These are phyloP conservation scores for Coptotermes formosanus DNA, from an alignment of 1,140 invertebrate genomes.

Conservation along the genomic window DNA sequence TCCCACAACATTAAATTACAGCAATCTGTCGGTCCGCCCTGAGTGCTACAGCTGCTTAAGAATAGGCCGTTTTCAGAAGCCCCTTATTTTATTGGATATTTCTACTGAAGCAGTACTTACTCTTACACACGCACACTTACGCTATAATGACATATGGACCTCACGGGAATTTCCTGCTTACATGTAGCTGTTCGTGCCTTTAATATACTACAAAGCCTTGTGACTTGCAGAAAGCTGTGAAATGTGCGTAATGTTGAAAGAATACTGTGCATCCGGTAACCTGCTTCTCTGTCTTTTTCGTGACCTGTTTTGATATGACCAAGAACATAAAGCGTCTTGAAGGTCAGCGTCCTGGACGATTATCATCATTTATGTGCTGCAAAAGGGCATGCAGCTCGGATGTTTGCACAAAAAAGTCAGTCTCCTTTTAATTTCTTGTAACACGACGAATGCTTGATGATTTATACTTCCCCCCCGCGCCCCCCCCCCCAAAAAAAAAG, in stretches of 20 bases:
- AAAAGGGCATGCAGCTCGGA: background rate
- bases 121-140: background rate
- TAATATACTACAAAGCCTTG: too few relatives aligned
- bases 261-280: background rate
- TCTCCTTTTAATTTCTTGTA: background rate
- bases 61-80: background rate
- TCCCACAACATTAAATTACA: too few relatives aligned
- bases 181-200: too few relatives aligned
- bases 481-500: too few relatives aligned
- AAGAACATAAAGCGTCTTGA: background rate
- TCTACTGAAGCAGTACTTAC: background rate
- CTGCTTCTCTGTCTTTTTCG: background rate
- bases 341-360: background rate
- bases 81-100: background rate
- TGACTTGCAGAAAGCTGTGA: background rate
- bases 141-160: too few relatives aligned
- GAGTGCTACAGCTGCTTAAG: too few relatives aligned
- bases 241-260: background rate
- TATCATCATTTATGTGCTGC: background rate
- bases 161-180: too few relatives aligned
- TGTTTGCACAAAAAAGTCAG: background rate
- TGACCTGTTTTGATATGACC: background rate
- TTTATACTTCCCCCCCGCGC: background rate
- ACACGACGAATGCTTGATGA: background rate
- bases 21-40: too few relatives aligned